phyloP scores from a whole-genome alignment of 1,140 invertebrate species.

The Dolichoris vasculosae region DNA sequence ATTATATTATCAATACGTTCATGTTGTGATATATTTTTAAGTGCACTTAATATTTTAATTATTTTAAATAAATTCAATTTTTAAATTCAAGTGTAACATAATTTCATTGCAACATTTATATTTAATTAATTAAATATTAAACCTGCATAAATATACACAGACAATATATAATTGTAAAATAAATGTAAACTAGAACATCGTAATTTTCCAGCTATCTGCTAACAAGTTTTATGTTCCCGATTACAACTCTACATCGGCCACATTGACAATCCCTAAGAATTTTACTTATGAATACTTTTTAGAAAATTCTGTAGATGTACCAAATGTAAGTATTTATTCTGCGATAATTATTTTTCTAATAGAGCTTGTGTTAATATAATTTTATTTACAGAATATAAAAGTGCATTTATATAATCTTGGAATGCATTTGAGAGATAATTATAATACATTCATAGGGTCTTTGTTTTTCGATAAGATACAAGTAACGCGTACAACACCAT shows the following conservation, averaged over 20 bases:
- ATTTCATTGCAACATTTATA: neutral
- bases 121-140: neutral
- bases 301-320: conserved; percentile 56
- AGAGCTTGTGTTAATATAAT: neutral
- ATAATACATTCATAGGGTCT: conserved; percentile 59
- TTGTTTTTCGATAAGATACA: conserved; percentile 68
- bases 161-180: neutral
- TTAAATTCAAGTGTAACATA: neutral
- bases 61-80: neutral
- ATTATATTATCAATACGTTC: neutral
- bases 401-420: conserved; percentile 64
- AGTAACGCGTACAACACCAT: conserved; percentile 72
- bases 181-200: neutral
- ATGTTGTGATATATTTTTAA: neutral
- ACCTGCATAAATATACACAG: too few species aligned
- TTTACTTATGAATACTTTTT: conserved; percentile 60
- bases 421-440: conserved; percentile 60
- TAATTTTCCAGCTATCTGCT: conserved; percentile 57
- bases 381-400: conserved; percentile 56
- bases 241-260: conserved; percentile 45
- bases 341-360: neutral
- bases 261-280: conserved; percentile 53
- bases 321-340: conserved; percentile 57
- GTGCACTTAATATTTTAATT: neutral
- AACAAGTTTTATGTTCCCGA: conserved; percentile 61